Percentiles rank a stretch among this genome's conserved stretches.
phyloP scores from a whole-genome alignment of 1,140 invertebrate genomes.

The Caenorhabditis briggsae region DNA sequence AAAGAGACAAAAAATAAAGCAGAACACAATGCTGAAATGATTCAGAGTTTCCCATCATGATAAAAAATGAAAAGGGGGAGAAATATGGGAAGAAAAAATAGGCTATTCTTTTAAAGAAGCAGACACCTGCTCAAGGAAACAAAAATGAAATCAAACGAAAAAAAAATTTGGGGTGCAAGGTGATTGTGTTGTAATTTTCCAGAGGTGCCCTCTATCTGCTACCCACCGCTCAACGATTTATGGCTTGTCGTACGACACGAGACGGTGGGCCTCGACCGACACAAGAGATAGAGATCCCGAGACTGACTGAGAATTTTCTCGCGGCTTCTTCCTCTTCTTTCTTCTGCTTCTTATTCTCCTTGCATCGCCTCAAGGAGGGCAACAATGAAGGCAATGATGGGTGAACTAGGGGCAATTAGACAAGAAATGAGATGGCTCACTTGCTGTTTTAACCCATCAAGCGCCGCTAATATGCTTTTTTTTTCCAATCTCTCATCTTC shows the following conservation, averaged over 20 bases:
- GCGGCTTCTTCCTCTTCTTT: conserved; percentile 34
- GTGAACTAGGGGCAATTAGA: conserved; percentile 46
- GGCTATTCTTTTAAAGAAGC: background rate
- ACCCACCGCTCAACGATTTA: conserved; percentile 47
- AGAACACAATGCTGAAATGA: too few relatives aligned
- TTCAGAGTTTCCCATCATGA: too few relatives aligned
- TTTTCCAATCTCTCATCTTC: too few relatives aligned
- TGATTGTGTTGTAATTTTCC: conserved; percentile 48
- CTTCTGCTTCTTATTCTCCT: background rate
- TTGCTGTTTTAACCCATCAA: conserved; percentile 48
- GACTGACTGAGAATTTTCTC: background rate
- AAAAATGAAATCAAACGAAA: background rate
- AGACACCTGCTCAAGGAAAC: background rate
- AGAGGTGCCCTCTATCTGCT: conserved; percentile 43
- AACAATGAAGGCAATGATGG: conserved; percentile 52
- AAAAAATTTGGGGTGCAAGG: background rate
- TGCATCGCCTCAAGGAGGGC: background rate
- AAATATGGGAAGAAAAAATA: background rate
- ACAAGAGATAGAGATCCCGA: conserved; percentile 44
- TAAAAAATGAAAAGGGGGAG: background rate
- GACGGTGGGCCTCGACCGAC: conserved; percentile 16
- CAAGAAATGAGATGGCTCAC: conserved; percentile 40
- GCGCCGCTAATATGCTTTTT: background rate
- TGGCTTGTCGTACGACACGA: conserved; percentile 38
- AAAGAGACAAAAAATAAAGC: too few relatives aligned